Evolutionary conservation across 2,888 invertebrate species (phyloP), one percentile per base, ranked within the genome.

Genomic region (Leucozona laternaria): DNA sequence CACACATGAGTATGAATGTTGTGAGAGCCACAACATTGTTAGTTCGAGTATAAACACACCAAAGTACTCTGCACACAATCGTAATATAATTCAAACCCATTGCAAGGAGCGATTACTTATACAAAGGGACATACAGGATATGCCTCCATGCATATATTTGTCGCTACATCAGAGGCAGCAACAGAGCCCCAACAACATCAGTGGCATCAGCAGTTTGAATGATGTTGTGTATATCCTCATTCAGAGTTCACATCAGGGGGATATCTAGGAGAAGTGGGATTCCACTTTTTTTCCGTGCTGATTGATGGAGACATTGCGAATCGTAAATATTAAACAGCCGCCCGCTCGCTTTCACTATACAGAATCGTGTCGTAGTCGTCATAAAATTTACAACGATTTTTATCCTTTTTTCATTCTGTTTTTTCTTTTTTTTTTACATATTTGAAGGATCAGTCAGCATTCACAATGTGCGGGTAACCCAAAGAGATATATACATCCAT

Each of bases 291-390:
- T 78, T 70, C 55, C 68, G 45, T 70, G 40, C 86, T 86, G 86
- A 86, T 82, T 86, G 86, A 86, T 82, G 86, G 82, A 86, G 86
- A 82, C 82, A 86, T 82, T 86, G 82, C 78, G 86, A 82, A 82
- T 78, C 82, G 86, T 82, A 86, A 86, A 86, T 86, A 86, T 82
- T 86, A 82, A 82, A 82, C 86, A 86, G 79, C 58, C 70, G 57
- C 57, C 57, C 64, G 45, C 31, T 64, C 5, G 48, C 40, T 58
- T 79, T 80, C 75, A 84, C 62, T 62, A 31, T 57, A 70, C 34
- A 66, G 71, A 58, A 64, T 13, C 82, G 57, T 70, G 57, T 70
- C 60, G 75, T 79, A 77, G 71, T 81, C 72, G 81, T 70, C 85
- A 81, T 86, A 75, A 81, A 81, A 78, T 81, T 81, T 75, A 79